Evolutionary conservation across 92 coral and sea anemone species (phyloP).

Genomic region (Paragorgia papillata): DNA sequence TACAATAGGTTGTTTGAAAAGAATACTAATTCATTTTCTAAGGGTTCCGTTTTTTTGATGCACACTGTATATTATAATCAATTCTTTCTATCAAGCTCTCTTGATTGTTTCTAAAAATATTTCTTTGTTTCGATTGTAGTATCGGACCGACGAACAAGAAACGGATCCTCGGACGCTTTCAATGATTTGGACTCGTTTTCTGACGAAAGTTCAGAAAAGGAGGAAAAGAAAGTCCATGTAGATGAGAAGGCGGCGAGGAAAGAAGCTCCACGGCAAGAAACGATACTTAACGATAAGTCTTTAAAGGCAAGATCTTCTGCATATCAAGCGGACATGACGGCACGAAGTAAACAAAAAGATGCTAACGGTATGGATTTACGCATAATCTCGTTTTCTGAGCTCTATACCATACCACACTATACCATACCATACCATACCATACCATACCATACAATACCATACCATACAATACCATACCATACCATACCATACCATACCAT

Average conservation of each 20-base stretch:
- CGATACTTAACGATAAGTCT: background rate
- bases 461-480: too few species aligned
- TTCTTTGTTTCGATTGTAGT: background rate
- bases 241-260: background rate
- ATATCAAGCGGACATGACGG: background rate
- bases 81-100: background rate
- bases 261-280: background rate
- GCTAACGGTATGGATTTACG: background rate
- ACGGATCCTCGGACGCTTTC: background rate
- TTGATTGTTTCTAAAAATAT: background rate
- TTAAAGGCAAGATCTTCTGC: background rate
- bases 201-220: background rate
- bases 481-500: too few species aligned
- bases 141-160: conserved; percentile 23
- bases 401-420: too few species aligned
- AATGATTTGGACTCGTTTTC: background rate
- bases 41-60: too few species aligned
- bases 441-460: too few species aligned
- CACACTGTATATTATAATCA: background rate
- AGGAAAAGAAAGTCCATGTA: background rate
- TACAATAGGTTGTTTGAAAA: too few species aligned
- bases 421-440: too few species aligned
- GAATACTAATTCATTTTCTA: too few species aligned
- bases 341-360: conserved; percentile 6
- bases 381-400: background rate